phyloP scores from a whole-genome alignment of 2,888 invertebrate species.

The Mythimna albipuncta region DNA sequence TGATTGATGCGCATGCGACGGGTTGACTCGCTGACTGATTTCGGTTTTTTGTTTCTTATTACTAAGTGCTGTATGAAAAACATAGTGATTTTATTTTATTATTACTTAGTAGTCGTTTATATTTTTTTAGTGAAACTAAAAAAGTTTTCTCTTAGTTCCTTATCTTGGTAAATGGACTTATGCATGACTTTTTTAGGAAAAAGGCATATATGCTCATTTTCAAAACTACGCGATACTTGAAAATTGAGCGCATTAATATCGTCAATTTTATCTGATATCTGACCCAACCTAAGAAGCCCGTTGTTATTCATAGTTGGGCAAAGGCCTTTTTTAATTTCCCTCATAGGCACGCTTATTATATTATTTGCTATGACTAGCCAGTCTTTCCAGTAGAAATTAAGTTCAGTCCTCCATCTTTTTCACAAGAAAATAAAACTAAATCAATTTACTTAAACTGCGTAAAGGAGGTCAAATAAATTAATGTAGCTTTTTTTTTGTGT shows the following conservation, averaged over 20 bases:
- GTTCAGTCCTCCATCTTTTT: background rate
- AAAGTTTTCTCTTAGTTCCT: no score
- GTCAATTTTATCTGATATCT: no score
- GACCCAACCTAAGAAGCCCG: background rate
- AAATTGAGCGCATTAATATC: no score
- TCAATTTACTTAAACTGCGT: no score
- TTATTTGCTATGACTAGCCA: background rate
- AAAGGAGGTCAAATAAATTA: background rate
- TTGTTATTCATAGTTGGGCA: background rate
- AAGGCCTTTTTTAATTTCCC: background rate
- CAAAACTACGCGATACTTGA: no score
- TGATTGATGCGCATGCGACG: conserved; percentile 74
- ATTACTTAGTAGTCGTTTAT: background rate
- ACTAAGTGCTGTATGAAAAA: conserved; percentile 19
- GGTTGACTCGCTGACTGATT: conserved; percentile 53
- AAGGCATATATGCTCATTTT: no score
- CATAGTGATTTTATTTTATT: conserved; percentile 3
- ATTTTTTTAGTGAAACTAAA: background rate
- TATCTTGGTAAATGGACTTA: background rate
- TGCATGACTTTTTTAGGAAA: no score
- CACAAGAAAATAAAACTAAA: background rate
- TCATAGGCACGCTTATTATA: background rate
- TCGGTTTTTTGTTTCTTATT: conserved; percentile 43
- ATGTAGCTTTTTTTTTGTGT: background rate
- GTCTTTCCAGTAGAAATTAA: background rate